These are phyloP conservation scores for Scleropages formosus DNA, from an alignment of 2,797 vertebrate genomes.

Conservation along the genomic window DNA sequence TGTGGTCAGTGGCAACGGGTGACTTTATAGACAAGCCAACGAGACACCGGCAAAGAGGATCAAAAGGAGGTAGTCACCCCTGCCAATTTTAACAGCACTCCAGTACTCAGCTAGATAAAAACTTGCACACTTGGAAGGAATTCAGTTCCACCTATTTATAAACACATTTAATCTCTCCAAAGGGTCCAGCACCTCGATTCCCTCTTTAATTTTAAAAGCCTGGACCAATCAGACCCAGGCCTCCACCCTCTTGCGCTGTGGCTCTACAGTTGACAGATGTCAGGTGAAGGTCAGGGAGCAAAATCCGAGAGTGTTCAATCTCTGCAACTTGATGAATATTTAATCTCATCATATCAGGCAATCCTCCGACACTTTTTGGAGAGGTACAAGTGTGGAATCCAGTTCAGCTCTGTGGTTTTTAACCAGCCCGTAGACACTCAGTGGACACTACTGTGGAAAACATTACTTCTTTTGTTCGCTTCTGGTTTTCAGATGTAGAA, in stretches of 20 bases:
- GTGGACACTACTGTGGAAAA: too few species aligned
- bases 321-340: constrained; percentile 39
- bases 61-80: constrained; percentile 25
- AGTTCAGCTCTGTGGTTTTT: constrained; percentile 30
- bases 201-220: constrained; percentile 46
- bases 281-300: constrained; percentile 39
- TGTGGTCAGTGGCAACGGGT: background rate
- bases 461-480: too few species aligned
- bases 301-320: constrained; percentile 35
- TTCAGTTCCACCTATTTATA: constrained; percentile 48
- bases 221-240: constrained; percentile 30
- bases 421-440: background rate
- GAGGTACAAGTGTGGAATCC: constrained; percentile 42
- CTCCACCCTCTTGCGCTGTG: constrained; percentile 24
- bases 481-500: too few species aligned
- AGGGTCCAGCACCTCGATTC: constrained; percentile 32
- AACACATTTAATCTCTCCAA: constrained; percentile 43
- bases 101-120: constrained; percentile 27
- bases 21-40: constrained; percentile 22
- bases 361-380: constrained; percentile 33
- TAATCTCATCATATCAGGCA: constrained; percentile 32
- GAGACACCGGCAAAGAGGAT: background rate
- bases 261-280: constrained; percentile 32
- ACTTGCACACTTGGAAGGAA: constrained; percentile 34
- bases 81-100: constrained; percentile 35